Evolutionary conservation across 1,140 invertebrate species (phyloP).

Genomic region (Agrypnia vestita): DNA sequence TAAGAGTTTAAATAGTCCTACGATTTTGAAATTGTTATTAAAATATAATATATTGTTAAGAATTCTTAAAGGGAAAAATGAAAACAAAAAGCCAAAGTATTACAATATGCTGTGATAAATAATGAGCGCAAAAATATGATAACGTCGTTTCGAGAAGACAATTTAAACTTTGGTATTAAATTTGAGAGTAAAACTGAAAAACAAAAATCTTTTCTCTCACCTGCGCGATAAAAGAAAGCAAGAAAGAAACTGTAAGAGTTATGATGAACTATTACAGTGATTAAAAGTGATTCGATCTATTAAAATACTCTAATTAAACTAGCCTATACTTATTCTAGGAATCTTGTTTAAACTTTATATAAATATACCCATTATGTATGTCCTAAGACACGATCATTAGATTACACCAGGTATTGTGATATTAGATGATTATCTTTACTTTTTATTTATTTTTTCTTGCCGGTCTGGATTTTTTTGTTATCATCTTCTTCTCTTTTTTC

Average conservation of each 20-base stretch:
- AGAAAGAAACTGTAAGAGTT: slow-evolving; percentile 5
- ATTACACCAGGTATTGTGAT: no score
- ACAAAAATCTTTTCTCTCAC: slow-evolving; percentile 8
- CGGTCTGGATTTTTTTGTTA: no score
- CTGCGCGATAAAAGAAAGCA: not conserved
- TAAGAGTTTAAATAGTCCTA: no score
- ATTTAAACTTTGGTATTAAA: slow-evolving; percentile 45
- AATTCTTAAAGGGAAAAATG: not conserved
- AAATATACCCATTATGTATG: no score
- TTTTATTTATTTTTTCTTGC: no score
- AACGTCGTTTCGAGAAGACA: slow-evolving; percentile 33
- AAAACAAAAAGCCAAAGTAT: slow-evolving; percentile 24
- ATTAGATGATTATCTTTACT: no score
- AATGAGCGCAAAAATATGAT: slow-evolving; percentile 35
- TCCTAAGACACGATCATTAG: no score
- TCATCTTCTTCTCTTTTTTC: no score
- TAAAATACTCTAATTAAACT: not conserved
- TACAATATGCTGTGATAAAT: slow-evolving; percentile 40
- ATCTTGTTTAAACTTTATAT: no score
- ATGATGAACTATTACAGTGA: slow-evolving; percentile 16
- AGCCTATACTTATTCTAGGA: no score
- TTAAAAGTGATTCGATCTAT: not conserved
- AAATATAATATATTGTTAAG: no score
- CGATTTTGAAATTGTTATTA: no score
- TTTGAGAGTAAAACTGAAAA: slow-evolving; percentile 27